Evolutionary conservation across 2,797 vertebrate species (phyloP).

Genomic region (Silurus lanzhouensis): DNA sequence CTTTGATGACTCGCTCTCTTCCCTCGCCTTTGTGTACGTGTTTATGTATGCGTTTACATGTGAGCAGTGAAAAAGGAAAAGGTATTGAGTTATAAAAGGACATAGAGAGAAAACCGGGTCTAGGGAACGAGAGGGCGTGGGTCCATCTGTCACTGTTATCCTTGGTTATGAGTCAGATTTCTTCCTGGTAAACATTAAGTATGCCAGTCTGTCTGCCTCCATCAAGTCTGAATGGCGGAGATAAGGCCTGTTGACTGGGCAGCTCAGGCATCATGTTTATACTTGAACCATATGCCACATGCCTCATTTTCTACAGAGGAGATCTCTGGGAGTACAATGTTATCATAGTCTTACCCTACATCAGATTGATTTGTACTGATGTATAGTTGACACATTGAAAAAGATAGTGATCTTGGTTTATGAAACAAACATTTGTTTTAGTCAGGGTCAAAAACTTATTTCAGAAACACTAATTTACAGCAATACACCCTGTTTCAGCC

Average conservation of each 20-base stretch:
- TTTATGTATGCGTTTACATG: neutral
- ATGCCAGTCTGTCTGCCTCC: constrained; percentile 45
- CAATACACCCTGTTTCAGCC: neutral
- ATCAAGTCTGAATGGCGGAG: constrained; percentile 28
- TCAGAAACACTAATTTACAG: neutral
- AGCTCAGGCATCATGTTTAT: constrained; percentile 26
- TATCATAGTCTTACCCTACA: neutral
- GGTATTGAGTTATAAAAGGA: constrained; percentile 5
- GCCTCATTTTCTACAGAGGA: constrained; percentile 9
- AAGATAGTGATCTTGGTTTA: no score
- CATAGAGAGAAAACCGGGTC: neutral
- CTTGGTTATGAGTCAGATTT: constrained; percentile 33
- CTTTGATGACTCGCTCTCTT: neutral
- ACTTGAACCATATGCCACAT: constrained; percentile 25
- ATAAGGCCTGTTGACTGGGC: constrained; percentile 28
- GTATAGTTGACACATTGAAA: neutral
- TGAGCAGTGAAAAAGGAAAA: neutral
- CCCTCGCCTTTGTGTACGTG: neutral
- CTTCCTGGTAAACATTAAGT: constrained; percentile 41
- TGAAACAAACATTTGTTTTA: neutral
- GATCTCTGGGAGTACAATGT: neutral
- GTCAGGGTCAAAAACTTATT: neutral
- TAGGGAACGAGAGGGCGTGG: constrained; percentile 5
- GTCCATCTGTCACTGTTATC: constrained; percentile 39
- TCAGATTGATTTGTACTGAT: neutral